These are phyloP conservation scores for Fragum whitleyi DNA, from an alignment of 2,888 invertebrate genomes.

Conservation along the genomic window DNA sequence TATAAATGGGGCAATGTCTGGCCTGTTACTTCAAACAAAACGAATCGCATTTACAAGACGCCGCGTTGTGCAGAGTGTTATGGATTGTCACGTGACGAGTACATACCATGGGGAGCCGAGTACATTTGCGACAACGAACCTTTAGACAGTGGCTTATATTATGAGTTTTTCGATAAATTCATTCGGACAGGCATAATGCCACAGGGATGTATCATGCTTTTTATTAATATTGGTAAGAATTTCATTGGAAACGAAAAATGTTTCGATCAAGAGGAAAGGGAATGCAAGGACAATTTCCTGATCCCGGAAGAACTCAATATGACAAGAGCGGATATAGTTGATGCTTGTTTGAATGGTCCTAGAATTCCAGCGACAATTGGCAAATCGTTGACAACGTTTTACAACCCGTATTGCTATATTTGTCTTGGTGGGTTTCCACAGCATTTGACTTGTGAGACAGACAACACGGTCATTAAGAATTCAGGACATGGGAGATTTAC, in stretches of 20 bases:
- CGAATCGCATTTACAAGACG: not conserved
- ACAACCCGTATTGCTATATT: constrained; percentile 3
- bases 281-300: not conserved
- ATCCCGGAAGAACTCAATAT: not conserved
- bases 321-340: not conserved
- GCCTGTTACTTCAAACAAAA: not conserved
- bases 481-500: not conserved
- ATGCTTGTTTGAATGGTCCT: not conserved
- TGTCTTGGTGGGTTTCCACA: not conserved
- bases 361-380: not conserved
- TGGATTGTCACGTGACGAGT: not conserved
- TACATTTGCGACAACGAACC: not conserved
- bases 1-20: constrained; percentile 1
- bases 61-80: not conserved
- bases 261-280: not conserved
- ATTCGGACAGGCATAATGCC: not conserved
- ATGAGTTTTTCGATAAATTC: not conserved
- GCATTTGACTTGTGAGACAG: not conserved
- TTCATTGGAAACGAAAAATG: not conserved
- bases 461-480: not conserved
- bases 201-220: not conserved
- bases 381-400: not conserved
- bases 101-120: not conserved
- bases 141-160: not conserved
- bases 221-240: not conserved